Evolutionary conservation across 2,797 vertebrate genomes (phyloP).

Genomic region (Delichon dasypus): DNA sequence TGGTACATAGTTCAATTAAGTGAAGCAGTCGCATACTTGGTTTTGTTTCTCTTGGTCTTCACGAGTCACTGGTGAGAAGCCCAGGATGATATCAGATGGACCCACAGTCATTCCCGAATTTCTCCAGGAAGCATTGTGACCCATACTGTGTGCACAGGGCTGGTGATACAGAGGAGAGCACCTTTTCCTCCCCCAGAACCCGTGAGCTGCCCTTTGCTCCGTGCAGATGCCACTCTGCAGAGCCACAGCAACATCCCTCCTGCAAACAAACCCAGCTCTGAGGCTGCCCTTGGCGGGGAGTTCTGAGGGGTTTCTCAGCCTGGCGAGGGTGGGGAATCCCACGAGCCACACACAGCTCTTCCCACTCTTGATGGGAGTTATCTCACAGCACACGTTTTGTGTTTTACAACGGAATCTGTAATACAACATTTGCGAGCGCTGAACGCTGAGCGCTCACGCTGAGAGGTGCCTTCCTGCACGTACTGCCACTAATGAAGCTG

Average conservation of each 20-base stretch:
- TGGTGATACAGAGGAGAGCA: rapidly evolving
- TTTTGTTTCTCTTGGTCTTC: not conserved
- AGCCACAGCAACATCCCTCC: not conserved
- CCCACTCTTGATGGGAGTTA: not conserved
- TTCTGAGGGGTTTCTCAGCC: not conserved
- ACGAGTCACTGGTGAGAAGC: not conserved
- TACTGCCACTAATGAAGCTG: not conserved
- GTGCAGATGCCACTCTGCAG: rapidly evolving
- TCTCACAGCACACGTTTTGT: not conserved
- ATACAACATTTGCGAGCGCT: not conserved
- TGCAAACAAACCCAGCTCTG: not conserved
- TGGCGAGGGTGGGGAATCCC: not conserved
- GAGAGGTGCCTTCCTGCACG: not conserved
- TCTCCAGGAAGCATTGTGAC: rapidly evolving
- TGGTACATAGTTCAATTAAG: rapidly evolving
- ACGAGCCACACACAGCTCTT: not conserved
- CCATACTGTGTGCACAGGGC: rapidly evolving
- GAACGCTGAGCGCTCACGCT: not conserved
- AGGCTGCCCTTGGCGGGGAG: not conserved
- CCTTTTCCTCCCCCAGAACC: not conserved
- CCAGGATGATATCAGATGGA: rapidly evolving
- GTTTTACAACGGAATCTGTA: not conserved
- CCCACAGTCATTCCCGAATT: not conserved
- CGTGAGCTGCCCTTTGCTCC: rapidly evolving
- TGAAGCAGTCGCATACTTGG: rapidly evolving